phyloP scores from a whole-genome alignment of 2,888 invertebrate genomes.

The Monoplex corrugatus region DNA sequence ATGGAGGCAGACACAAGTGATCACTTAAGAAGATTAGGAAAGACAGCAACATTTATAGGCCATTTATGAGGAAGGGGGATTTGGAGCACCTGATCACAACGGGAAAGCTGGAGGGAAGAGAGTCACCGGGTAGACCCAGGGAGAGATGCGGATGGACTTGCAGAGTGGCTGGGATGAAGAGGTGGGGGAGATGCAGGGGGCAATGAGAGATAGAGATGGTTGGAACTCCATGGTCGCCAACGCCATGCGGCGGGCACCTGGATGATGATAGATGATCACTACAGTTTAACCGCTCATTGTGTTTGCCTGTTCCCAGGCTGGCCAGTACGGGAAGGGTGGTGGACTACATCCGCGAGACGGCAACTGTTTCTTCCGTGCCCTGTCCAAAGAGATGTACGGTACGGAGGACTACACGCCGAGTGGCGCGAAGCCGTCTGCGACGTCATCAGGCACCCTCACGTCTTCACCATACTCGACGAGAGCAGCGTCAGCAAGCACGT shows the following conservation, averaged over 20 bases:
- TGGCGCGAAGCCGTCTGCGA: conserved; percentile 72
- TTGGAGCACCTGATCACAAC: too few relatives aligned
- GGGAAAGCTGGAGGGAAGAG: too few relatives aligned
- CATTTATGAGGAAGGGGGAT: too few relatives aligned
- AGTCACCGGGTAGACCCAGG: not conserved
- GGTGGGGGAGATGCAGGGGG: too few relatives aligned
- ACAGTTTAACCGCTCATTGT: not conserved
- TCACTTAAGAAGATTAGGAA: too few relatives aligned
- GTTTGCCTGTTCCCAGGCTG: conserved; percentile 49
- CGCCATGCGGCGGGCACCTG: too few relatives aligned
- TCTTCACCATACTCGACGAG: conserved; percentile 71
- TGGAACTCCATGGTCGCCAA: not conserved
- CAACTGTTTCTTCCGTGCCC: conserved; percentile 75
- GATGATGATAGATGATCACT: too few relatives aligned
- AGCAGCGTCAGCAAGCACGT: conserved; percentile 66
- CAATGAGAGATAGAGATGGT: not conserved
- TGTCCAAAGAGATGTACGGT: conserved; percentile 73
- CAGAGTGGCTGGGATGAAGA: too few relatives aligned
- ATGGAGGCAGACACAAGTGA: too few relatives aligned
- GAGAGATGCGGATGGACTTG: not conserved
- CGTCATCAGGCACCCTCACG: conserved; percentile 65
- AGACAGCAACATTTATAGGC: too few relatives aligned
- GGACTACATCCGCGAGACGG: conserved; percentile 75
- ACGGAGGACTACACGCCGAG: conserved; percentile 68
- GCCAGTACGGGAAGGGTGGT: conserved; percentile 64